Evolutionary conservation across 2,888 invertebrate species (phyloP), one percentile per base, ranked within the genome.

Genomic region (Drosophila melanocephala): DNA sequence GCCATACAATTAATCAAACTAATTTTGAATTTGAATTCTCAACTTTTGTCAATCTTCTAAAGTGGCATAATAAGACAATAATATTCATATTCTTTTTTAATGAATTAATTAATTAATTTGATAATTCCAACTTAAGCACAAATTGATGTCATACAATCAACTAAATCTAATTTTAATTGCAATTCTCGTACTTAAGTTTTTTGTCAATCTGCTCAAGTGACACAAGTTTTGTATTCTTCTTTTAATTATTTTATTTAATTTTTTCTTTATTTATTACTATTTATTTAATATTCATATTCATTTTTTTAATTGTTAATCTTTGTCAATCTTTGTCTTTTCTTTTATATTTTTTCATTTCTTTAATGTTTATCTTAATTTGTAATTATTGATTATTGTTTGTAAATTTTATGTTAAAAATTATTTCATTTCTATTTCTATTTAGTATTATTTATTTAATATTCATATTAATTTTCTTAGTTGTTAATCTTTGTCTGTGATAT

Each of bases 331-430:
- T 6, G 5, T 6, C 6, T 5, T n/a, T 42, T n/a, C 22, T 14
- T 1, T 6, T 12, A 5, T 12, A 5, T 42, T 12, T 44, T 44
- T 42, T n/a, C 3, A n/a, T n/a, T n/a, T 2, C 1, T 12, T 39
- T 3, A 19, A 39, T 39, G 7, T 19, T 14, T 6, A 16, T 16
- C 14, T 35, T 16, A 9, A 39, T 39, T 39, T 9, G 16, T 9
- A 39, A 7, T 19, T 19, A 7, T 19, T 9, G 9, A 39, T 39
- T 39, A 39, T 9, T 19, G 9, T 19, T 19, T 39, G 12, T 35
- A 1, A 0, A 35, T 35, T 14, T 35, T 5, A 14, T 1, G 0
- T 39, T 3, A 39, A 35, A 12, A 1, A 14, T 0, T 4, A 1
- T 14, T 33, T 12, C 0, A 35, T 5, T 32, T 32, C 0, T 30